Evolutionary conservation across 2,888 invertebrate species (phyloP).

Genomic region (Phorcus lineatus): DNA sequence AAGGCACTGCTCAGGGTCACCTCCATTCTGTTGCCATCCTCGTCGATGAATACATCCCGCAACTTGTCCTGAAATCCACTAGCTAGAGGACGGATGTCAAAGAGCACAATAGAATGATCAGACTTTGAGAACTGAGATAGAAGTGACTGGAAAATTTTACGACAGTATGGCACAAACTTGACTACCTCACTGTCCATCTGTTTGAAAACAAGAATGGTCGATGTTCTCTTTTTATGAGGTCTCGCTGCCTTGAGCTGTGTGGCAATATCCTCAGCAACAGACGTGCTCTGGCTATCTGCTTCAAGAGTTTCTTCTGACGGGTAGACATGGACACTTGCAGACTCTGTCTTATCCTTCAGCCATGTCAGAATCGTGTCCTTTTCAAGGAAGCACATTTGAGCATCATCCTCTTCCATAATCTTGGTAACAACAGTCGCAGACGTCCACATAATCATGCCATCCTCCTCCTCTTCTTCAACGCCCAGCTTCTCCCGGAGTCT

Average conservation of each 20-base stretch:
- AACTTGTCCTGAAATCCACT: neutral
- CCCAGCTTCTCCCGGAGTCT: neutral
- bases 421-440: slow-evolving; percentile 11
- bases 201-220: neutral
- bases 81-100: neutral
- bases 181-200: neutral
- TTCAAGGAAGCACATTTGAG: neutral
- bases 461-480: neutral
- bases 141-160: neutral
- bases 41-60: neutral
- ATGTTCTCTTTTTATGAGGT: too few species aligned
- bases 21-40: neutral
- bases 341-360: neutral
- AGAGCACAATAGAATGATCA: neutral
- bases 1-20: slow-evolving; percentile 10
- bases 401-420: neutral
- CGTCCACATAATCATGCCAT: neutral
- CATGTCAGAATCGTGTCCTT: neutral
- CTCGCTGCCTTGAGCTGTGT: neutral
- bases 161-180: slow-evolving; percentile 2
- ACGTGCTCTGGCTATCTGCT: too few species aligned
- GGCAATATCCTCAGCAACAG: neutral
- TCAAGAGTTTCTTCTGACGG: neutral
- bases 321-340: neutral
- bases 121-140: neutral